Evolutionary conservation across 2,113 vertebrate genomes (phyloP).

Genomic region (Columba livia): DNA sequence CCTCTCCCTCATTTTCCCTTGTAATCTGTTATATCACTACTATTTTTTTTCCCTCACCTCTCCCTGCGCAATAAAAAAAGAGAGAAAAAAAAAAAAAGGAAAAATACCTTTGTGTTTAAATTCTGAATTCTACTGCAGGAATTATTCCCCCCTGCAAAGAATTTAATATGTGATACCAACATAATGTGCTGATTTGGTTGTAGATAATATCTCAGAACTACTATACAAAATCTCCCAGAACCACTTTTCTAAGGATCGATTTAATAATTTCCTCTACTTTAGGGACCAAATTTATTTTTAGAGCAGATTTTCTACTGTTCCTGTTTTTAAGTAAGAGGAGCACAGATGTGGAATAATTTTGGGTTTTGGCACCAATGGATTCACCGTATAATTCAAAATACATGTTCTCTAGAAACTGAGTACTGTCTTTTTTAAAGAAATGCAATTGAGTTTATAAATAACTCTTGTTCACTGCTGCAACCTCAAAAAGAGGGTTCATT

Average conservation of each 20-base stretch:
- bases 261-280: background rate
- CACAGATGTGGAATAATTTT: background rate
- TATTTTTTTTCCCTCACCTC: no score
- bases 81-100: background rate
- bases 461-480: background rate
- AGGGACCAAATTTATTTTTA: background rate
- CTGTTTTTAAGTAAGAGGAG: background rate
- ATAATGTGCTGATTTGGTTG: background rate
- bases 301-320: background rate
- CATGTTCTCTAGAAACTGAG: background rate
- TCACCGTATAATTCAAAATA: background rate
- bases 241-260: background rate
- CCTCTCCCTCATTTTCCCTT: background rate
- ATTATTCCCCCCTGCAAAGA: background rate
- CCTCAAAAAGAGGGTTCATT: background rate
- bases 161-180: background rate
- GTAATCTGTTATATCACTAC: background rate
- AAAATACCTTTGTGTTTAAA: background rate
- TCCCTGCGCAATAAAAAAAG: background rate
- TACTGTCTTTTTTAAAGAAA: background rate
- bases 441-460: background rate
- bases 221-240: background rate
- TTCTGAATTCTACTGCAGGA: background rate
- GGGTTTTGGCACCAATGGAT: background rate
- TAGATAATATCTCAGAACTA: background rate